Evolutionary conservation across 2,888 invertebrate species (phyloP), one percentile per base, ranked within the genome.

Genomic region (Orchesellides sinensis): DNA sequence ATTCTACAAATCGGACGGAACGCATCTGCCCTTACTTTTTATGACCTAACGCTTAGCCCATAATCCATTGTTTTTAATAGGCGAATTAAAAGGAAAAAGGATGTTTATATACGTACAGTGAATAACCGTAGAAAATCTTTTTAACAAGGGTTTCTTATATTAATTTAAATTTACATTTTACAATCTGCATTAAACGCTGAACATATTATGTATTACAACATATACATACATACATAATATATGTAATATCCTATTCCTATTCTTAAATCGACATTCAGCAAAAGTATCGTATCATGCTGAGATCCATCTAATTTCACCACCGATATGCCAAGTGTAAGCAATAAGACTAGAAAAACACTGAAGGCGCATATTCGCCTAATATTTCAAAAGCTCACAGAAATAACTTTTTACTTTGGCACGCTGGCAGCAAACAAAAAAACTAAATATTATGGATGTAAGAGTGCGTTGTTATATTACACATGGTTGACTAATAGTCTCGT

Each of bases 231-330:
- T n/a, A n/a, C n/a, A n/a, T n/a, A n/a, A n/a, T n/a, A n/a, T n/a
- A n/a, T n/a, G n/a, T n/a, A n/a, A n/a, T n/a, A n/a, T n/a, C n/a
- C n/a, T n/a, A n/a, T n/a, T n/a, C n/a, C n/a, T n/a, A n/a, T 49
- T 49, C 52, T 6, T n/a, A 52, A 10, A 35, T 27, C 66, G 45
- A 21, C 63, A 63, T 63, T 56, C 56, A 10, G 27, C 14, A 25
- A 12, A 63, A 63, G 63, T 63, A 63, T 63, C 40, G 45, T 47
- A 69, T 63, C 65, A 52, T 72, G 79, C 79, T 79, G 79, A 10
- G 79, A 79, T 72, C 52, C 79, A 79, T 70, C 79, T 72, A 23
- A 69, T 72, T 29, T n/a, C 17, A 49, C 63, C 49, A 49, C 14
- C 3, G 2, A 61, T 17, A 14, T 27, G 17, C 10, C 47, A 47